phyloP scores from a whole-genome alignment of 2,113 vertebrate genomes.

The zebrafish (Danio rerio) region DNA sequence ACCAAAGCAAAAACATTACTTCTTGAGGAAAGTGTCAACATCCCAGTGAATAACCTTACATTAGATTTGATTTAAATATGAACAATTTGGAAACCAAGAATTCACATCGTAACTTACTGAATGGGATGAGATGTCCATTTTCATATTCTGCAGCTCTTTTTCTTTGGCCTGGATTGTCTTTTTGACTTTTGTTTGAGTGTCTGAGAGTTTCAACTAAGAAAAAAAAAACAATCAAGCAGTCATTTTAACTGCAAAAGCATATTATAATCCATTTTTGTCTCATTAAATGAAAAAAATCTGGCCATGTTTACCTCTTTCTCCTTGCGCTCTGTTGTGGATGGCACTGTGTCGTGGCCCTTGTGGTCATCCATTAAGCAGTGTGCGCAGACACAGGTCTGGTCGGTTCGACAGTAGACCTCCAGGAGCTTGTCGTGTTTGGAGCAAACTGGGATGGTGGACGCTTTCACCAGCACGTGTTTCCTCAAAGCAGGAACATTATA shows the following conservation, averaged over 20 bases:
- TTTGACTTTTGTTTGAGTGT: constrained; percentile 1
- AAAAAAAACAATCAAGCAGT: not conserved
- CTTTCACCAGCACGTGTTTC: constrained; percentile 50
- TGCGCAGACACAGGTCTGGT: constrained; percentile 55
- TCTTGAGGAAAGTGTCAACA: not conserved
- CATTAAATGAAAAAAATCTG: too few species aligned
- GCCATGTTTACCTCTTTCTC: constrained; percentile 53
- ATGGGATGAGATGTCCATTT: not conserved
- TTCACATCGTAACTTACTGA: constrained; percentile 29
- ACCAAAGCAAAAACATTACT: not conserved
- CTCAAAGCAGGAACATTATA: constrained; percentile 33
- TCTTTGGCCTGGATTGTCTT: constrained; percentile 41
- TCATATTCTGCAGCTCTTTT: constrained; percentile 31
- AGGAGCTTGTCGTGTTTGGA: constrained; percentile 54
- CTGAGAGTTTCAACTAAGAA: constrained; percentile 33
- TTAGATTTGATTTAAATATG: too few species aligned
- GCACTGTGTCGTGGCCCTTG: constrained; percentile 57
- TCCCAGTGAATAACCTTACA: not conserved
- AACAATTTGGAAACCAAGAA: too few species aligned
- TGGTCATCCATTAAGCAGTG: constrained; percentile 56
- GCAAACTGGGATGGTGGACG: constrained; percentile 28
- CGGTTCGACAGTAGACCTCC: constrained; percentile 59
- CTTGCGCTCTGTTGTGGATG: constrained; percentile 22
- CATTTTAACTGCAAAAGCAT: not conserved
- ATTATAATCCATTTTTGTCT: not conserved